Percentiles rank a stretch among this genome's conserved stretches.
Conservation (phyloP, 1,140 invertebrate species). For the Papilio helenus region DNA sequence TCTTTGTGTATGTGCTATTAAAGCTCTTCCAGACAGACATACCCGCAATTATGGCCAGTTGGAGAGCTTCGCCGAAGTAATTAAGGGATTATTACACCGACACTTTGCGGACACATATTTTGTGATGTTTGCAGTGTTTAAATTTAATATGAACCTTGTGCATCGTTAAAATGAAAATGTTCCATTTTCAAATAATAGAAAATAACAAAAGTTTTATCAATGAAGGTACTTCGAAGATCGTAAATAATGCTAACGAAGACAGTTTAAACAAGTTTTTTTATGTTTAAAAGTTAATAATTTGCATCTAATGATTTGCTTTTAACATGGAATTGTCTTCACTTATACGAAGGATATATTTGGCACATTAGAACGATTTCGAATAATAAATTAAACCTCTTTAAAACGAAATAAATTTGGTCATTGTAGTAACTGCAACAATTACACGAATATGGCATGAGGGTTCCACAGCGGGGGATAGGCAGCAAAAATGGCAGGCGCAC, state of each 20-base stretch:
- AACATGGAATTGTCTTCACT: no score
- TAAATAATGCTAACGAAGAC: no score
- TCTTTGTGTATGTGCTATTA: constrained; percentile 50
- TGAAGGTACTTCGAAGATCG: not conserved
- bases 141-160: not conserved
- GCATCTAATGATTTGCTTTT: no score
- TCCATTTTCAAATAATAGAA: not conserved
- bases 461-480: constrained; percentile 54
- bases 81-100: constrained; percentile 72
- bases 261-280: no score
- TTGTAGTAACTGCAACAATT: constrained; percentile 4
- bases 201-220: not conserved
- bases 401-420: not conserved
- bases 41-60: constrained; percentile 72
- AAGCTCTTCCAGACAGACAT: constrained; percentile 60
- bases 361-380: not conserved
- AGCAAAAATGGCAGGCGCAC: constrained; percentile 67
- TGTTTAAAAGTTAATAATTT: no score
- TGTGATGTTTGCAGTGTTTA: constrained; percentile 22
- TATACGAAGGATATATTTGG: no score
- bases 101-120: constrained; percentile 44
- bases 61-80: constrained; percentile 65
- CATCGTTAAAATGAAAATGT: not conserved
- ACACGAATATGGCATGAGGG: constrained; percentile 38
- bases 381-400: not conserved